Evolutionary conservation across 2,888 invertebrate genomes (phyloP), one percentile per base, ranked within the genome.

Genomic region (Hoplodrina blanda): DNA sequence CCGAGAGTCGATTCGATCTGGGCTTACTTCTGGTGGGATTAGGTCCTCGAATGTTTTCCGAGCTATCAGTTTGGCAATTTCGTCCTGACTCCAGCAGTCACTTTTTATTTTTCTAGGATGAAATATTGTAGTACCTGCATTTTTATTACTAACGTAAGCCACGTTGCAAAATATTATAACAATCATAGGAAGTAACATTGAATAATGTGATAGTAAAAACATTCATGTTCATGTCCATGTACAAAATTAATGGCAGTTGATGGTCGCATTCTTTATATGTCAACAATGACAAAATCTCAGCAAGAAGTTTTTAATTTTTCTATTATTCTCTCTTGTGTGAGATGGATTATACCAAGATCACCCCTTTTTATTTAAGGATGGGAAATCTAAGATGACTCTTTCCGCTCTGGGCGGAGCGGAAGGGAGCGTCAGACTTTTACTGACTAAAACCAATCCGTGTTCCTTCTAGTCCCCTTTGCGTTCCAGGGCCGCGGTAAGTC

Each of bases 51-150:
- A 94, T 62, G 90, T 80, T 81, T 86, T 90, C 11, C 95, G 90
- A 60, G 94, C 93, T 37, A 87, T 89, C 62, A 96, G 83, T 79
- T 91, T 94, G 2, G 91, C 88, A 52, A 95, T 80, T 6, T 95
- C 95, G 55, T 91, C 89, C 77, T 90, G 85, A 61, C 72, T 91
- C 96, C 95, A 96, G 77, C 95, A 96, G 33, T 89, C 87, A 17
- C 75, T 63, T 70, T 74, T 82, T 25, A 76, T 50, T 50, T 77
- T 75, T 75, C 80, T 89, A 64, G 89, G 89, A 72, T 87, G 85
- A 84, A 95, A 95, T 83, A 96, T 80, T 55, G 91, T 85, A 78
- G 91, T 93, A 56, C 95, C 95, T 50, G 90, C 91, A 87, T 90
- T 91, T 76, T 81, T 82, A 71, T 85, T 87, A 63, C 72, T 73